These are phyloP conservation scores for Apteryx mantelli DNA, from an alignment of 2,113 vertebrate genomes.

Conservation along the genomic window DNA sequence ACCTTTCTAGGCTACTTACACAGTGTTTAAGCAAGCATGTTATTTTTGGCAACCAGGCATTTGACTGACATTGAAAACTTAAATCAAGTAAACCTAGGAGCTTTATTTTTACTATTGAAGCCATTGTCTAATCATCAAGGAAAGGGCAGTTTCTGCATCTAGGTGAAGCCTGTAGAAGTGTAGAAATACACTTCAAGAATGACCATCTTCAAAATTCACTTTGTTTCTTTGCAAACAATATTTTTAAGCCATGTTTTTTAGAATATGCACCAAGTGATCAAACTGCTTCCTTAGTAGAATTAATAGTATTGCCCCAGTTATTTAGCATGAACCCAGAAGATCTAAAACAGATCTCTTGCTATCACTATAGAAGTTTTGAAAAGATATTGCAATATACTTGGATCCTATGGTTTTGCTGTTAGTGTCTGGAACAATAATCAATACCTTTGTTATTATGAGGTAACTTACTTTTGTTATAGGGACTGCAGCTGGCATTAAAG, in stretches of 20 bases:
- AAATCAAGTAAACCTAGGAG: not conserved
- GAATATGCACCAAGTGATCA: not conserved
- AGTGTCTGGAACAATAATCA: not conserved
- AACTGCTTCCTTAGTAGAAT: not conserved
- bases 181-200: not conserved
- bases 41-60: not conserved
- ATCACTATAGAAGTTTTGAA: not conserved
- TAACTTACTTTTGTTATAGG: conserved; percentile 77
- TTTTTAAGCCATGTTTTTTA: not conserved
- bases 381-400: not conserved
- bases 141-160: not conserved
- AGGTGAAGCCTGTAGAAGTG: not conserved
- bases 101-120: not conserved
- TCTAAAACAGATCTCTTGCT: not conserved
- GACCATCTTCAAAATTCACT: not conserved
- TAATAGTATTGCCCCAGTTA: not conserved
- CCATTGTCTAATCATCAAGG: not conserved
- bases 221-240: not conserved
- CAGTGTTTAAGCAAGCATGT: not conserved
- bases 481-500: conserved; percentile 59
- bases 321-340: not conserved
- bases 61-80: not conserved
- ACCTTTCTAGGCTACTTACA: not conserved
- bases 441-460: not conserved
- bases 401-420: not conserved